Percentiles rank a stretch among this genome's conserved stretches.
Evolutionary conservation across 30 jellyfish, hydroid and myxozoan species (phyloP).

Genomic region (Phacellophora camtschatica): DNA sequence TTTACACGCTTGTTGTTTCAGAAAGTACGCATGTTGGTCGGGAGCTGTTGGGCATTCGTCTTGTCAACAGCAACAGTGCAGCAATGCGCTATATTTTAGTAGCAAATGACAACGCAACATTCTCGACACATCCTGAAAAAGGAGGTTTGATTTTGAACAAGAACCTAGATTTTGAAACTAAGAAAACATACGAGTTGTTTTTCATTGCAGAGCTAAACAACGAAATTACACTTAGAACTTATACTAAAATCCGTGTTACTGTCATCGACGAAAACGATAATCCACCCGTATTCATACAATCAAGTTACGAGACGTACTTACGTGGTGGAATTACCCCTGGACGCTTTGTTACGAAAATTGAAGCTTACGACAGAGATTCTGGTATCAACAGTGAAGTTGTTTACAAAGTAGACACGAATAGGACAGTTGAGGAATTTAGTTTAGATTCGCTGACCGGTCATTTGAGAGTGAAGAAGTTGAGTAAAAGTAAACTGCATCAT

Average conservation of each 20-base stretch:
- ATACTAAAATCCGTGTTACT: conserved; percentile 51
- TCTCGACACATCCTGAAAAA: neutral
- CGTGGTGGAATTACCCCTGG: conserved; percentile 64
- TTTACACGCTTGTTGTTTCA: conserved; percentile 4
- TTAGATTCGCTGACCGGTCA: conserved; percentile 39
- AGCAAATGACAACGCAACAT: conserved; percentile 13
- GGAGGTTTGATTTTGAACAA: conserved; percentile 28
- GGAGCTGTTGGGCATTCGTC: neutral
- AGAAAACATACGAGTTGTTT: neutral
- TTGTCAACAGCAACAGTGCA: neutral
- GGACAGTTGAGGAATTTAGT: conserved; percentile 2
- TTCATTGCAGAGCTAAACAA: neutral
- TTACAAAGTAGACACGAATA: conserved; percentile 12
- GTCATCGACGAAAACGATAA: conserved; percentile 82
- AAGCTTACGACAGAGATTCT: conserved; percentile 78
- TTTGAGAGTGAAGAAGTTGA: conserved; percentile 1
- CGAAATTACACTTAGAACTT: conserved; percentile 17
- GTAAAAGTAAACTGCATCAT: neutral
- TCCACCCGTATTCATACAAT: conserved; percentile 51
- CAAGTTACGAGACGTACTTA: conserved; percentile 9
- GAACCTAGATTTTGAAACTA: conserved; percentile 41
- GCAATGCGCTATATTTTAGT: neutral
- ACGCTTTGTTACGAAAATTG: conserved; percentile 39
- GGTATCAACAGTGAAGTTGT: conserved; percentile 51
- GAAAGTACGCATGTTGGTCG: conserved; percentile 6